Evolutionary conservation across 2,888 invertebrate species (phyloP).

Genomic region (Xestia xanthographa): DNA sequence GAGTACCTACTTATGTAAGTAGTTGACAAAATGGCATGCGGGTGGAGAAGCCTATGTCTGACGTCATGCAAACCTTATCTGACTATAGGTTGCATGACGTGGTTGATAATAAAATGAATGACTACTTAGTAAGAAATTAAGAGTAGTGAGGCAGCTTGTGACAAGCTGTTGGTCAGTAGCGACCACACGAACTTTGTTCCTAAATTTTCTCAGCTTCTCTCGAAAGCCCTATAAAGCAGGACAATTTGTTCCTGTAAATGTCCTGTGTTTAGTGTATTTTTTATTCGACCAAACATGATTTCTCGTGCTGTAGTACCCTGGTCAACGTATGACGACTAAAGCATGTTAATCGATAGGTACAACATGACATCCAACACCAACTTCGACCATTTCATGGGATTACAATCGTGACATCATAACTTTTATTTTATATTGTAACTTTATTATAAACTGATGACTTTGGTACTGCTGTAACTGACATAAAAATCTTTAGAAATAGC

Average conservation of each 20-base stretch:
- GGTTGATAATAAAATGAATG: neutral
- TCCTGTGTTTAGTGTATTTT: neutral
- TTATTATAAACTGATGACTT: conserved; percentile 79
- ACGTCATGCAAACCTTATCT: neutral
- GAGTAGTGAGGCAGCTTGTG: neutral
- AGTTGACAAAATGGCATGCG: neutral
- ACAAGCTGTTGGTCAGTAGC: neutral
- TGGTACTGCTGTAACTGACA: conserved; percentile 81
- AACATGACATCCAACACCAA: conserved; percentile 55
- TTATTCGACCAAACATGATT: neutral
- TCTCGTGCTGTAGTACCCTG: neutral
- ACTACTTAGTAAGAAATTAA: neutral
- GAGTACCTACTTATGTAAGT: neutral
- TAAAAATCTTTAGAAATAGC: conserved; percentile 84
- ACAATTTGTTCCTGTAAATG: neutral
- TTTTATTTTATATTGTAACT: conserved; percentile 73
- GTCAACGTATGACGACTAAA: neutral
- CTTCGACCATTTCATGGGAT: conserved; percentile 58
- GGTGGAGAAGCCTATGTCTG: neutral
- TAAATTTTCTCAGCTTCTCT: neutral
- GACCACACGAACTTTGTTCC: neutral
- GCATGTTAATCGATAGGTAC: conserved; percentile 28
- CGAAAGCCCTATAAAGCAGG: neutral
- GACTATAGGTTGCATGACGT: neutral
- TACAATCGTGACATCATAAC: conserved; percentile 65